phyloP scores from a whole-genome alignment of 2,797 vertebrate species.

The Lindbergichthys nudifrons region DNA sequence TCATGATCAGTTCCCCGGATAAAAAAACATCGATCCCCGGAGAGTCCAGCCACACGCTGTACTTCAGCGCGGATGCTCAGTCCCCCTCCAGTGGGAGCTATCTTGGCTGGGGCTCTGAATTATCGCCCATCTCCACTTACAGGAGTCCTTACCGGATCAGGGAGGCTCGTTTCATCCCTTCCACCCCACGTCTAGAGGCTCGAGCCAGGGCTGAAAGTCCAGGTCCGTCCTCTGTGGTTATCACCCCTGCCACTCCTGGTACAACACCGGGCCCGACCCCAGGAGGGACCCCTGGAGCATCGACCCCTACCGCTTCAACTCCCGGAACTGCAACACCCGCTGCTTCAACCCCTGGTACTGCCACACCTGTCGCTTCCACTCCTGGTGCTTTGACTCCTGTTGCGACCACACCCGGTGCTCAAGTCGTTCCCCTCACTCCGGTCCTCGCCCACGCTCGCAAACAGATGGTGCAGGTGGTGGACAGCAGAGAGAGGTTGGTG shows the following conservation, averaged over 20 bases:
- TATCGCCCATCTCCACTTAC: constrained; percentile 80
- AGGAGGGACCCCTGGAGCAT: constrained; percentile 62
- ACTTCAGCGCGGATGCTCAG: constrained; percentile 84
- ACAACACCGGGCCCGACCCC: constrained; percentile 73
- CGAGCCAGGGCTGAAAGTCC: constrained; percentile 59
- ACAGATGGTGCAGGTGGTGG: constrained; percentile 80
- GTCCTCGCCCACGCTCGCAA: constrained; percentile 77
- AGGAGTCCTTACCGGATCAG: constrained; percentile 77
- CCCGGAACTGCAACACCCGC: constrained; percentile 28
- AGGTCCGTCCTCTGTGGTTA: constrained; percentile 57
- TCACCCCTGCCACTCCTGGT: constrained; percentile 79
- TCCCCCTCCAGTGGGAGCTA: constrained; percentile 66
- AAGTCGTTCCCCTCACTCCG: constrained; percentile 72
- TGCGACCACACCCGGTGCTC: constrained; percentile 49
- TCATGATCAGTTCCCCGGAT: constrained; percentile 74
- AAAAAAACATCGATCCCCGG: constrained; percentile 57
- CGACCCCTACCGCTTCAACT: constrained; percentile 40
- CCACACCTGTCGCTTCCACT: constrained; percentile 30
- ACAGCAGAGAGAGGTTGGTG: constrained; percentile 73
- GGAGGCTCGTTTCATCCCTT: constrained; percentile 85
- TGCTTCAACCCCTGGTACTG: constrained; percentile 16
- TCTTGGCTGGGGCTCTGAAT: constrained; percentile 73
- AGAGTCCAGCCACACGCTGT: constrained; percentile 81
- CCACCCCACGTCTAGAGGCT: constrained; percentile 84
- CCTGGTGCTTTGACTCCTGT: constrained; percentile 46